phyloP scores from a whole-genome alignment of 2,113 vertebrate species.

The Sorex fumeus region DNA sequence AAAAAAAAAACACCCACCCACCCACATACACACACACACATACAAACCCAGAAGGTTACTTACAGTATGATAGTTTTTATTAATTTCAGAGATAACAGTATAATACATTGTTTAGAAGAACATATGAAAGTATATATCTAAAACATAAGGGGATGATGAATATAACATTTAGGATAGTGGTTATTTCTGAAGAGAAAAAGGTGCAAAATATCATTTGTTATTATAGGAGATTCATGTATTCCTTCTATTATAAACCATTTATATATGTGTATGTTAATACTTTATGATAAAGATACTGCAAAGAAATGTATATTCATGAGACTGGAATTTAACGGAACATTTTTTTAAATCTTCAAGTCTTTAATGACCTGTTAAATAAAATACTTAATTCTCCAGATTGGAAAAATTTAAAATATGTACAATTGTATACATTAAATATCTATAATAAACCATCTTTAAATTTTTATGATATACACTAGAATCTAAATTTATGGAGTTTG shows the following conservation, averaged over 20 bases:
- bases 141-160: not conserved
- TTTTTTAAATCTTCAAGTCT: constrained; percentile 19
- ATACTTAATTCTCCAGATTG: not conserved
- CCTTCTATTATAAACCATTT: not conserved
- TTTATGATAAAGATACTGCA: too few relatives aligned
- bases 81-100: not conserved
- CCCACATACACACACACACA: too few relatives aligned
- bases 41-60: not conserved
- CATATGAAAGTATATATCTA: constrained; percentile 23
- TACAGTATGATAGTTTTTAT: not conserved
- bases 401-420: too few relatives aligned
- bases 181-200: not conserved
- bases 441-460: constrained; percentile 25
- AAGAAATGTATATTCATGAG: not conserved
- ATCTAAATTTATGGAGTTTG: constrained; percentile 19
- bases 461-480: constrained; percentile 26
- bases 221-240: not conserved
- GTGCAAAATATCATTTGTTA: not conserved
- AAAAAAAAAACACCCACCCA: too few relatives aligned
- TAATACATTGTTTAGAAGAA: not conserved
- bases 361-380: not conserved
- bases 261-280: not conserved
- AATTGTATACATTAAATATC: not conserved
- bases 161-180: not conserved
- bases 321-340: constrained; percentile 10